Evolutionary conservation across 2,888 invertebrate genomes (phyloP).

Genomic region (Actias luna): DNA sequence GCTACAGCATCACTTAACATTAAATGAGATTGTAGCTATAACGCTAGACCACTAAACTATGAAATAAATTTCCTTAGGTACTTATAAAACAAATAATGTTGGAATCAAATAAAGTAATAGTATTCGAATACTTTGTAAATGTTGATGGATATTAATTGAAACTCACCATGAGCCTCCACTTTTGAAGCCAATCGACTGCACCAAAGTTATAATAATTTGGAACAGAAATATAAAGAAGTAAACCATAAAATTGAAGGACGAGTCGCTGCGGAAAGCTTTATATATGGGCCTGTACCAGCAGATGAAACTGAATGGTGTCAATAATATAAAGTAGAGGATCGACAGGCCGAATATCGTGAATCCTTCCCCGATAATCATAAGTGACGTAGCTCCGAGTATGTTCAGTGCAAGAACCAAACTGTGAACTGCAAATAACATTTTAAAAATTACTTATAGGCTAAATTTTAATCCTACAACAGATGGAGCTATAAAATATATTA

Average conservation of each 20-base stretch:
- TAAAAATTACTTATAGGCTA: background rate
- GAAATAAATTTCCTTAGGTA: too few relatives aligned
- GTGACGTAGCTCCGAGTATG: slow-evolving; percentile 91
- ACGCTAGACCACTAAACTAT: too few relatives aligned
- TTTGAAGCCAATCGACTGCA: slow-evolving; percentile 94
- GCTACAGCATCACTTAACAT: too few relatives aligned
- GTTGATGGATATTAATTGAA: slow-evolving; percentile 3
- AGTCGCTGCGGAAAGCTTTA: slow-evolving; percentile 99
- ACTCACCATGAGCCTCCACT: slow-evolving; percentile 93
- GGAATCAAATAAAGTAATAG: too few relatives aligned
- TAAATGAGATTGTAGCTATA: too few relatives aligned
- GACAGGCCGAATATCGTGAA: slow-evolving; percentile 92
- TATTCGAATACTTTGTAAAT: background rate
- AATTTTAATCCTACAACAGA: too few relatives aligned
- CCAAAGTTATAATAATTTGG: slow-evolving; percentile 93
- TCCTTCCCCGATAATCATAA: slow-evolving; percentile 84
- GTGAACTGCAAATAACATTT: slow-evolving; percentile 87
- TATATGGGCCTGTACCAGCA: slow-evolving; percentile 99
- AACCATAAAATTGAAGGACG: slow-evolving; percentile 99
- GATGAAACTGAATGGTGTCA: slow-evolving; percentile 98
- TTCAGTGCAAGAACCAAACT: slow-evolving; percentile 92
- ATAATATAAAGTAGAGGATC: slow-evolving; percentile 92
- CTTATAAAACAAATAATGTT: too few relatives aligned
- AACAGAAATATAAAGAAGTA: slow-evolving; percentile 99
- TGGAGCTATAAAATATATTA: too few relatives aligned